These are phyloP conservation scores for Danio rerio DNA, from an alignment of 2,113 vertebrate genomes.

Conservation along the genomic window GRCz12tu NC_133183.1:13777001-13777500, in stretches of 20 bases:
- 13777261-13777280: not conserved
- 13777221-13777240: not conserved
- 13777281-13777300: slow-evolving; percentile 6
- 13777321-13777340: slow-evolving; percentile 35
- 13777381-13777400: slow-evolving; percentile 30
- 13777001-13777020: no score
- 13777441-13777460: slow-evolving; percentile 35
- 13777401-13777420: slow-evolving; percentile 33
- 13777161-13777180: not conserved
- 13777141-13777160: not conserved
- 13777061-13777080: no score
- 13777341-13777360: slow-evolving; percentile 27
- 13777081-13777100: no score
- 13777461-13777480: slow-evolving; percentile 51
- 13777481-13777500: slow-evolving; percentile 53
- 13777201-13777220: not conserved
- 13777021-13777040: no score
- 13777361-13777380: slow-evolving; percentile 50
- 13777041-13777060: no score
- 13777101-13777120: no score
- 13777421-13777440: slow-evolving; percentile 26
- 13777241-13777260: not conserved
- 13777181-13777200: not conserved
- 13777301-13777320: slow-evolving; percentile 8
- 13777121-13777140: not conserved